Evolutionary conservation across 1,140 invertebrate species (phyloP).

Genomic region (Calliphora vicina): DNA sequence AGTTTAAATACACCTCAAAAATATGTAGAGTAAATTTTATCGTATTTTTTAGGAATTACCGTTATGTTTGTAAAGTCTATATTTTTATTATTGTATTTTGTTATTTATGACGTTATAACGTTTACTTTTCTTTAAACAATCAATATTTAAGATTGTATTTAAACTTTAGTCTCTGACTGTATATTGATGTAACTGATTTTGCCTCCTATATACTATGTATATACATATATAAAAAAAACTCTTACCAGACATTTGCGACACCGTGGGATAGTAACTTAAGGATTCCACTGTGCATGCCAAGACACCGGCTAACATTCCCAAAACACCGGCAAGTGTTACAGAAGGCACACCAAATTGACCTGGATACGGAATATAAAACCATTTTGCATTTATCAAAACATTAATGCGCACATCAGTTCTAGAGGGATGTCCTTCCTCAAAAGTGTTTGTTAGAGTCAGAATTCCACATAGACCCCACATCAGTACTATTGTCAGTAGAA

Average conservation of each 20-base stretch:
- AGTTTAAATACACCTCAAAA: too few species aligned
- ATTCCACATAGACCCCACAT: conserved; percentile 83
- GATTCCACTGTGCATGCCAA: conserved; percentile 86
- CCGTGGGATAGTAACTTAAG: conserved; percentile 89
- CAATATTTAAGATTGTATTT: too few species aligned
- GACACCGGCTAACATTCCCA: conserved; percentile 86
- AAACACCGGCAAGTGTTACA: conserved; percentile 69
- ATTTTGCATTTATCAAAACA: conserved; percentile 77
- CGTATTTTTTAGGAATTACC: too few species aligned
- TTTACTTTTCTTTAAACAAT: too few species aligned
- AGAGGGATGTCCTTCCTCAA: conserved; percentile 75
- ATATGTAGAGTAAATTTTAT: too few species aligned
- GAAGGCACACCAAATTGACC: conserved; percentile 88
- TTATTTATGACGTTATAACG: too few species aligned
- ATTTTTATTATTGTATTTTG: too few species aligned
- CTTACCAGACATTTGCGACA: conserved; percentile 79
- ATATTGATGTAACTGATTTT: too few species aligned
- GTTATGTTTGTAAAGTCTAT: too few species aligned
- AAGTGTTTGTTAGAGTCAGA: conserved; percentile 73
- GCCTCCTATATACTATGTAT: too few species aligned
- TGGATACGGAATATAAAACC: conserved; percentile 88
- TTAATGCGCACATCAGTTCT: conserved; percentile 80
- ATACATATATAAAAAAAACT: not conserved
- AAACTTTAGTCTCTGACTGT: too few species aligned
- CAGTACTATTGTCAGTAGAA: conserved; percentile 80